Base-by-base conservation (phyloP, 2,888 invertebrate species). In the Imbricaverruca yamaguchii region DNA sequence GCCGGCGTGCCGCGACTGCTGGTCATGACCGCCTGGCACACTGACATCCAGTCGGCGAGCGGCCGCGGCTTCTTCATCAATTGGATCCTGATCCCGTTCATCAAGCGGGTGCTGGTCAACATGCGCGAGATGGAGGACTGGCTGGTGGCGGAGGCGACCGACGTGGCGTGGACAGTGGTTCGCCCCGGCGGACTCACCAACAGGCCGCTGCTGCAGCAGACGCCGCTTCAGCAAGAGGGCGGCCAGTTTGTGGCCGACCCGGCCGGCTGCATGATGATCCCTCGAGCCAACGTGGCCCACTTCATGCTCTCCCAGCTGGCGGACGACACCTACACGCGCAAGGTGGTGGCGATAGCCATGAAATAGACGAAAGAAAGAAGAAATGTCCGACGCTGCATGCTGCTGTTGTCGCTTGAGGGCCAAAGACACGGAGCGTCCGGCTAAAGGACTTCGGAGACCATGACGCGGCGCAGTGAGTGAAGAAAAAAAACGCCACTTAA, bases 111-210 rank as follows among this genome's bases (percentile, higher is more conserved):
- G 61, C 82, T 84, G 63, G 81, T 55, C 57, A 84, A 83, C 82
- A 84, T 84, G 84, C 65, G 81, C 15, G 82, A 83, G 74, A 83
- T 84, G 83, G 84, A 84, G 80, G 23, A 81, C 39, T 83, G 77
- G 25, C 59, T 84, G 39, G 82, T 82, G 78, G 56, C 81, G 3
- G 69, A 82, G 18, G 81, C 82, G 59, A n/a, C 25, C 3, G 83
- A 84, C 69, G 56, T 81, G 15, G 81, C 81, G 69, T 84, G 83
- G 82, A 83, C 84, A 11, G 83, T 84, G 18, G 83, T 84, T 55
- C 65, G 84, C 15, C 84, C 84, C 0, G 82, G 83, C 23, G 84
- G 83, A 0, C 83, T 84, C 12, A 78, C 69, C 18, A 83, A 80
- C 39, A 83, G 80, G 0, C 39, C 81, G 12, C 53, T 39, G 55